Percentiles rank a stretch among this genome's conserved stretches.
phyloP scores from a whole-genome alignment of 2,888 invertebrate species.

The Agriopis aurantiaria region DNA sequence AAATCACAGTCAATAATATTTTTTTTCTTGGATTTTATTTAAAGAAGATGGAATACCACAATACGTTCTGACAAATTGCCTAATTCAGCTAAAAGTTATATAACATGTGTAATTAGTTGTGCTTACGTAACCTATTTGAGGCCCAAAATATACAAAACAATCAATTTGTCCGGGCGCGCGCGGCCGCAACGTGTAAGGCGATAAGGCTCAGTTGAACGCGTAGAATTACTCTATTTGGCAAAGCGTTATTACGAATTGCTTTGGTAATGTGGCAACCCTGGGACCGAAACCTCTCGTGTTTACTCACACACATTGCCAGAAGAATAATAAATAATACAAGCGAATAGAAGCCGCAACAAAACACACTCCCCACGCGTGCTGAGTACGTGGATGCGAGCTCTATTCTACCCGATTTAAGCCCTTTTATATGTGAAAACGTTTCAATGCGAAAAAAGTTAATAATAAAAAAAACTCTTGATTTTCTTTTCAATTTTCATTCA shows the following conservation, averaged over 20 bases:
- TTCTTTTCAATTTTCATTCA: not conserved
- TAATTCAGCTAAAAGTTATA: not conserved
- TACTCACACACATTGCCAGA: conserved; percentile 16
- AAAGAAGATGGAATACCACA: too few relatives aligned
- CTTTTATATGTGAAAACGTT: not conserved
- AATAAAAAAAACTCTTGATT: too few relatives aligned
- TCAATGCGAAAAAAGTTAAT: not conserved
- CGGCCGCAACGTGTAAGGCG: conserved; percentile 21
- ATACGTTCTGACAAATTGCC: too few relatives aligned
- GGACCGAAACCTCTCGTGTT: conserved; percentile 20
- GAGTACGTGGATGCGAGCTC: not conserved
- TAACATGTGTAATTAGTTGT: not conserved
- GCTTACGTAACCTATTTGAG: conserved; percentile 1
- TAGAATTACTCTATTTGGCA: conserved; percentile 43
- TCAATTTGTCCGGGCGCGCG: conserved; percentile 11
- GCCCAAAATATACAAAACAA: conserved; percentile 22
- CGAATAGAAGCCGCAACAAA: conserved; percentile 5
- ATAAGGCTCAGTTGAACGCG: conserved; percentile 33
- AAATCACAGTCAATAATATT: too few relatives aligned
- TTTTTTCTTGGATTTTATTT: too few relatives aligned
- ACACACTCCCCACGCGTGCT: not conserved
- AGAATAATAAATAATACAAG: conserved; percentile 11
- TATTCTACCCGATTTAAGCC: not conserved
- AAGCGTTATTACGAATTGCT: conserved; percentile 41
- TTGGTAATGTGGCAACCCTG: conserved; percentile 38